Base-by-base conservation (phyloP, 1,140 invertebrate genomes). In the Bombus breviceps region DNA sequence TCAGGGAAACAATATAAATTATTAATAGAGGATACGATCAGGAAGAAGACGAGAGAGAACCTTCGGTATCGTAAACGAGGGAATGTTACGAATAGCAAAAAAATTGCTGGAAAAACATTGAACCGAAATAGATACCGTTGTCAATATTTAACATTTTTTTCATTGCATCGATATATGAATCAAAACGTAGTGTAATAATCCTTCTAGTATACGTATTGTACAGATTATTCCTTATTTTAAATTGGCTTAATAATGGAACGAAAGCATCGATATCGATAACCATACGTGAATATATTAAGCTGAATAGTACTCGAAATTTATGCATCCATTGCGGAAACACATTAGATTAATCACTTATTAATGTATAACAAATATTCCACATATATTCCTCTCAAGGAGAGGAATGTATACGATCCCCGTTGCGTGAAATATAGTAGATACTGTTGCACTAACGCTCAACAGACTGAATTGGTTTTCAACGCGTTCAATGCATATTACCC, bases 311-410 rank as follows among this genome's bases (percentile, higher is more conserved):
- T 25, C 8, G 15, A 75, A 83, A 86, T 86, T 86, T 82, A 86
- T 75, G 72, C 77, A 25, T 59, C 43, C 34, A n/a, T 39, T 18
- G 72, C 28, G 69, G 69, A 59, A 32, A n/a, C 79, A 47, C 53
- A 85, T 81, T 69, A 76, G 72, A 86, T 86, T 86, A 82, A 76
- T 82, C 72, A 80, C 47, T 86, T 75, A 71, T 82, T 73, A 81
- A 81, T 71, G 32, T 71, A 73, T 62, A 80, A 85, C 64, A 73
- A 80, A 80, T 83, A 83, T 77, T 77, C 43, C 28, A n/a, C 12
- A 53, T 43, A 64, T 83, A 77, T 81, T 66, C 57, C 57, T 28
- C 47, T 73, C 25, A 81, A 85, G 41, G 47, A 43, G 37, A 41
- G 37, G 28, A 59, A 53, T 43, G 34, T 73, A 32, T 59, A 72